phyloP scores from a whole-genome alignment of 2,797 vertebrate species.

The Microctenopoma stevenorrisi region DNA sequence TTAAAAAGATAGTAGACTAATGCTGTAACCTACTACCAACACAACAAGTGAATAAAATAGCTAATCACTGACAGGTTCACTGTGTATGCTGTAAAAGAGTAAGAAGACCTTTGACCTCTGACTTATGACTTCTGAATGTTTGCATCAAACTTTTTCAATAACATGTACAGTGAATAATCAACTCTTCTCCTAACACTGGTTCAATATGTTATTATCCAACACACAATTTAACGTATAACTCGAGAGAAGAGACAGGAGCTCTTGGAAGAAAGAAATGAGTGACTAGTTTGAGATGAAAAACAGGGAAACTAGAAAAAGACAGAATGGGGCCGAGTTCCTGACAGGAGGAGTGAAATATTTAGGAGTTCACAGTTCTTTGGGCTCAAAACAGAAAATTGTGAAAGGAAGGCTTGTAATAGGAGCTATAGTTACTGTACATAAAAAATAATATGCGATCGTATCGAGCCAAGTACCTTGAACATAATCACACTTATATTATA shows the following conservation, averaged over 20 bases:
- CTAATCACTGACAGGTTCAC: conserved; percentile 46
- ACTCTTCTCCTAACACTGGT: neutral
- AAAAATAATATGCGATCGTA: conserved; percentile 14
- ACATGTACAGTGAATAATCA: neutral
- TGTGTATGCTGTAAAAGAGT: neutral
- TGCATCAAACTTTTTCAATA: neutral
- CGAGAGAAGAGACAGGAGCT: conserved; percentile 18
- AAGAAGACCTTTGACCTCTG: too few species aligned
- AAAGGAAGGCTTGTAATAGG: conserved; percentile 17
- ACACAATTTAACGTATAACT: conserved; percentile 12
- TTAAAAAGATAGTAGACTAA: neutral
- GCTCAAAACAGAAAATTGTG: conserved; percentile 48
- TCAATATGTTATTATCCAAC: neutral
- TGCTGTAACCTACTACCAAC: neutral
- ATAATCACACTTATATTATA: neutral
- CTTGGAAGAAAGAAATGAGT: conserved; percentile 25
- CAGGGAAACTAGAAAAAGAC: conserved; percentile 56
- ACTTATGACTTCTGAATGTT: too few species aligned
- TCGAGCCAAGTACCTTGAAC: conserved; percentile 14
- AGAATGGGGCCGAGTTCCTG: conserved; percentile 71
- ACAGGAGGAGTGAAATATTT: conserved; percentile 65
- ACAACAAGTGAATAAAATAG: neutral
- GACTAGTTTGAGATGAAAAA: conserved; percentile 34
- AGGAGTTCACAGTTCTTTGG: conserved; percentile 46
- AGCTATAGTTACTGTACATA: conserved; percentile 17